Evolutionary conservation across 1,140 invertebrate genomes (phyloP).

Genomic region (Drosophila littoralis): DNA sequence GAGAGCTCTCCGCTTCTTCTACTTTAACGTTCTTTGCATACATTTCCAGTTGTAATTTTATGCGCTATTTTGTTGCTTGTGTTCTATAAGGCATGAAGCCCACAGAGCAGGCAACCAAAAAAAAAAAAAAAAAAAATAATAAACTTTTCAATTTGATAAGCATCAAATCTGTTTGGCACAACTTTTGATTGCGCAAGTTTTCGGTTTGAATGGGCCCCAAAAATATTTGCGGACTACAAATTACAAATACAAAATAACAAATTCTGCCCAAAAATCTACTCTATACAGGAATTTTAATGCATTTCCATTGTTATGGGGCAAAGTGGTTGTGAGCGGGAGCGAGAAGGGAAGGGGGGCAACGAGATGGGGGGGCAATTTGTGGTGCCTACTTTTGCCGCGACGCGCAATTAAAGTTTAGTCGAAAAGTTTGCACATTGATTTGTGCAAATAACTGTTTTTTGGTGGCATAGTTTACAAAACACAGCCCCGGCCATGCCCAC

Average conservation of each 20-base stretch:
- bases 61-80: slow-evolving; percentile 32
- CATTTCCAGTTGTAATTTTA: slow-evolving; percentile 65
- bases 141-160: slow-evolving; percentile 81
- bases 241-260: slow-evolving; percentile 13
- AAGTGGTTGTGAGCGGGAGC: neutral
- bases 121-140: slow-evolving; percentile 9
- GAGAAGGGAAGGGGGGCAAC: too few species aligned
- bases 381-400: slow-evolving; percentile 29
- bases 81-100: slow-evolving; percentile 43
- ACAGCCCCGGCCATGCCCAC: slow-evolving; percentile 19
- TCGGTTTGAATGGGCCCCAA: slow-evolving; percentile 35
- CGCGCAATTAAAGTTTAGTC: slow-evolving; percentile 72
- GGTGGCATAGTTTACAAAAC: slow-evolving; percentile 59
- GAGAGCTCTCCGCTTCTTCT: neutral
- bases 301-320: slow-evolving; percentile 64
- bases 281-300: slow-evolving; percentile 69
- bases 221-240: slow-evolving; percentile 60
- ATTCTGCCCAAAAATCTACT: slow-evolving; percentile 10
- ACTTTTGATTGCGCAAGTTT: slow-evolving; percentile 81
- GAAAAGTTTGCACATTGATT: slow-evolving; percentile 77
- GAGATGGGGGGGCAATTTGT: slow-evolving; percentile 13
- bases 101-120: neutral
- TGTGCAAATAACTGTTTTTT: slow-evolving; percentile 71
- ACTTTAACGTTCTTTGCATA: slow-evolving; percentile 58
- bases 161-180: slow-evolving; percentile 66